Base-by-base conservation (phyloP, 2,888 invertebrate genomes). In the Disparrhopalites patrizii region DNA sequence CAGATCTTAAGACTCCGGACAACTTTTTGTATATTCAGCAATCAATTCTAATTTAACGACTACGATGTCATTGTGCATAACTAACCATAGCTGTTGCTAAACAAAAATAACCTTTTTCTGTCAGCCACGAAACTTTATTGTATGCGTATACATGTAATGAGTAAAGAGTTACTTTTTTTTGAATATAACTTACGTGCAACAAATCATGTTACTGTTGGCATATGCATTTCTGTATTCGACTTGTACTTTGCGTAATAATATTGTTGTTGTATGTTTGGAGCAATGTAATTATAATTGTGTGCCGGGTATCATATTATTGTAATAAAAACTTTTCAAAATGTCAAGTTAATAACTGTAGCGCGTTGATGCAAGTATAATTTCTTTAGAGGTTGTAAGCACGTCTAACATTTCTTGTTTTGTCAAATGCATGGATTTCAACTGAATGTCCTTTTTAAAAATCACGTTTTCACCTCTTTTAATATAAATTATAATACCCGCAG, bases 191-290 rank as follows among this genome's bases (percentile, higher is more conserved):
- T 54, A 54, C 33, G n/a, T 54, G n/a, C 18, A 31, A 27, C 54
- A 28, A 54, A 31, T n/a, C 31, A 52, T 62, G 47, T 62, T 62
- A 62, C 31, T 62, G 50, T 62, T 62, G 50, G 50, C 62, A 33
- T 52, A 62, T 20, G 62, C 47, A 62, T 62, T 62, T 52, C 25
- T 28, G 23, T 51, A 50, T 33, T 31, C 20, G 54, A 54, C 54
- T 54, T 30, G 27, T 28, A 60, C 33, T 60, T 60, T 60, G 30
- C 50, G 60, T 60, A 43, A 43, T 40, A 43, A 60, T 47, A 31
- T 30, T 43, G 40, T 58, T 60, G 47, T 47, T 47, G 60, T 47
- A 60, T 27, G 38, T 57, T 57, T 57, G 57, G 28, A 57, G 57
- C 43, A 57, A 57, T 27, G 15, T 40, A 40, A 40, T 60, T 47